Conservation (phyloP, 2,888 invertebrate species). For the Eurytoma californica region DNA sequence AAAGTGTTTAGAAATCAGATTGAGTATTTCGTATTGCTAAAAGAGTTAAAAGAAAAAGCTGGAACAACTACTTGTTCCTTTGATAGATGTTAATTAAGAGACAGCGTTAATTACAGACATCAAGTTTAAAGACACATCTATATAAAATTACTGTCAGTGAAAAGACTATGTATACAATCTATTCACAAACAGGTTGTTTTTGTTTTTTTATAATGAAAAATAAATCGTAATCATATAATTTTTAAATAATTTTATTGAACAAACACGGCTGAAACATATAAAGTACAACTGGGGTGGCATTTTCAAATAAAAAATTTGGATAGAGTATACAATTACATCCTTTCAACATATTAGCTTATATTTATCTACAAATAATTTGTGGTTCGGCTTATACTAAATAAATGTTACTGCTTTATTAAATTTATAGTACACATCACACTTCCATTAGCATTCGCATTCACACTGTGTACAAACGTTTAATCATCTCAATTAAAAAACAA, state of each 20-base stretch:
- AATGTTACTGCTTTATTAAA: constrained; percentile 38
- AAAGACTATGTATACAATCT: too few species aligned
- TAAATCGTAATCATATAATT: neutral
- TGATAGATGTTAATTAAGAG: too few species aligned
- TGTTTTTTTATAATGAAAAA: neutral
- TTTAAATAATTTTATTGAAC: constrained; percentile 57
- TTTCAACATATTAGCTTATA: constrained; percentile 46
- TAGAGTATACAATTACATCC: constrained; percentile 43
- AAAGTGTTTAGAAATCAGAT: too few species aligned
- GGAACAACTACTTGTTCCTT: too few species aligned
- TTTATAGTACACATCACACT: constrained; percentile 37
- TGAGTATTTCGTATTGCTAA: too few species aligned
- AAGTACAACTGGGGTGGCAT: constrained; percentile 47
- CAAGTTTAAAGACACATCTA: too few species aligned
- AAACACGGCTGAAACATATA: constrained; percentile 54
- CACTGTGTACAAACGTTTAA: constrained; percentile 33
- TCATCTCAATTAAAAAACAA: constrained; percentile 35
- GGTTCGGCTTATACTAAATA: constrained; percentile 47
- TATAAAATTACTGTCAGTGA: too few species aligned
- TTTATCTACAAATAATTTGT: constrained; percentile 51
- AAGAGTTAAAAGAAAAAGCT: too few species aligned
- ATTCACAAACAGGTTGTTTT: too few species aligned
- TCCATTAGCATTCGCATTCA: constrained; percentile 37
- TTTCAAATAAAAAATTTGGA: constrained; percentile 56
- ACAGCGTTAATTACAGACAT: too few species aligned